Conservation (phyloP, 2,797 vertebrate species). For the Propithecus deckenii region DNA sequence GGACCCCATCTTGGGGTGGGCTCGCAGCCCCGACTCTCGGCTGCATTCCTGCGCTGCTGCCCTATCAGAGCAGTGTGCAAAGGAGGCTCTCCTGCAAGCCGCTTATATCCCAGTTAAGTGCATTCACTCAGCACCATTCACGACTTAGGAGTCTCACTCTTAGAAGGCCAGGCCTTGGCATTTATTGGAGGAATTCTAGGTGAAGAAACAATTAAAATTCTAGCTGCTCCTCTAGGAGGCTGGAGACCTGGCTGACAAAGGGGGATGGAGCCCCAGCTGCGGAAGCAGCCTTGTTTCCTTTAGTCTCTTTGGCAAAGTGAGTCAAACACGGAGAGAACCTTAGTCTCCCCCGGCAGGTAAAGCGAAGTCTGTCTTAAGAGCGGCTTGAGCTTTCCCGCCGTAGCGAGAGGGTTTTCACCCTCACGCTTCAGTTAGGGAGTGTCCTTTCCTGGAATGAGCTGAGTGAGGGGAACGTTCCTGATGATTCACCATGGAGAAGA, state of each 20-base stretch:
- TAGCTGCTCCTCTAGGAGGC: neutral
- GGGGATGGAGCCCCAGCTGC: neutral
- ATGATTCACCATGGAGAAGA: neutral
- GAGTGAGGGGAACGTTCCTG: neutral
- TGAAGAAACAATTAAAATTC: constrained; percentile 3
- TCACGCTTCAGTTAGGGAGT: neutral
- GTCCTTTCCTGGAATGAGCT: neutral
- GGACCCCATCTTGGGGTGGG: too few species aligned
- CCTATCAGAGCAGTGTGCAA: neutral
- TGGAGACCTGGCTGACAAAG: neutral
- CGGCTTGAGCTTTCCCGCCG: too few species aligned
- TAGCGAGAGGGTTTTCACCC: neutral
- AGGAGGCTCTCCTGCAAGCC: neutral
- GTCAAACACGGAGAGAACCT: neutral
- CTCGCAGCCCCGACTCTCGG: neutral
- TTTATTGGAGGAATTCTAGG: neutral
- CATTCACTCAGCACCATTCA: neutral
- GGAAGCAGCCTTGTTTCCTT: neutral
- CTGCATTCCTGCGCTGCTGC: neutral
- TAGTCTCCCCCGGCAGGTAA: neutral
- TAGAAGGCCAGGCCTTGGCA: neutral
- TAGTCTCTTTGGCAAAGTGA: neutral
- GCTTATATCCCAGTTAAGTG: neutral
- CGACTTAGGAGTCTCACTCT: neutral
- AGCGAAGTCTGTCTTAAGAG: neutral